phyloP scores from a whole-genome alignment of 2,113 vertebrate species.

The Protomyctophum bolini region DNA sequence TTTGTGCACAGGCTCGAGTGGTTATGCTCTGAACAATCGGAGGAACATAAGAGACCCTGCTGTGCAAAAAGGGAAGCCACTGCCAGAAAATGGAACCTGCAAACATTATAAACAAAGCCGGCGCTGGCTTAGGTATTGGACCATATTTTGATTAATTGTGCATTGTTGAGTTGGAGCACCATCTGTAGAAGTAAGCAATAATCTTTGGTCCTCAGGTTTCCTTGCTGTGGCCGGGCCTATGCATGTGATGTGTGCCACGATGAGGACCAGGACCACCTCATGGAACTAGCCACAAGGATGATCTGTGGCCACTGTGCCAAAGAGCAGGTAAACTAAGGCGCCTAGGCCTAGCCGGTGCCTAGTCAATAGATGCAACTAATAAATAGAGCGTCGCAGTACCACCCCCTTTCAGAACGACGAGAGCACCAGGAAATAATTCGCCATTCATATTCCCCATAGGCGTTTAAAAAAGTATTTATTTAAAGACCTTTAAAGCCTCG shows the following conservation, averaged over 20 bases:
- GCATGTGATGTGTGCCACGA: conserved; percentile 82
- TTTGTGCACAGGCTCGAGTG: conserved; percentile 55
- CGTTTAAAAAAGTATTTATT: too few species aligned
- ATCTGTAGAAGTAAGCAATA: neutral
- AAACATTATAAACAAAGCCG: conserved; percentile 83
- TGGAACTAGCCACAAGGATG: conserved; percentile 84
- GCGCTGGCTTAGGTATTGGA: conserved; percentile 81
- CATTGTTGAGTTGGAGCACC: neutral
- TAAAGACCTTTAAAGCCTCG: too few species aligned
- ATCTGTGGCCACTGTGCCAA: conserved; percentile 83
- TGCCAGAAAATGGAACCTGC: conserved; percentile 80
- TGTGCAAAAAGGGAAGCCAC: conserved; percentile 81
- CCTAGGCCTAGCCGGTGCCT: neutral
- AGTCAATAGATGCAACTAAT: too few species aligned
- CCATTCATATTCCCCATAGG: too few species aligned
- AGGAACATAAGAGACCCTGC: conserved; percentile 73
- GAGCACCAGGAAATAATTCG: too few species aligned
- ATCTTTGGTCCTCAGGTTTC: conserved; percentile 70
- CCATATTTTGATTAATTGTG: neutral
- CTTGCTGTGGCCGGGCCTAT: conserved; percentile 82
- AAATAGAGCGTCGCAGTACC: too few species aligned
- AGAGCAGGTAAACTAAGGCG: conserved; percentile 75
- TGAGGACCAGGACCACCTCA: conserved; percentile 80
- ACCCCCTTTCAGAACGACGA: too few species aligned
- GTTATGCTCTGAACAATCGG: conserved; percentile 20